These are phyloP conservation scores for Dryomyza anilis DNA, from an alignment of 2,888 invertebrate species.

Conservation along the genomic window DNA sequence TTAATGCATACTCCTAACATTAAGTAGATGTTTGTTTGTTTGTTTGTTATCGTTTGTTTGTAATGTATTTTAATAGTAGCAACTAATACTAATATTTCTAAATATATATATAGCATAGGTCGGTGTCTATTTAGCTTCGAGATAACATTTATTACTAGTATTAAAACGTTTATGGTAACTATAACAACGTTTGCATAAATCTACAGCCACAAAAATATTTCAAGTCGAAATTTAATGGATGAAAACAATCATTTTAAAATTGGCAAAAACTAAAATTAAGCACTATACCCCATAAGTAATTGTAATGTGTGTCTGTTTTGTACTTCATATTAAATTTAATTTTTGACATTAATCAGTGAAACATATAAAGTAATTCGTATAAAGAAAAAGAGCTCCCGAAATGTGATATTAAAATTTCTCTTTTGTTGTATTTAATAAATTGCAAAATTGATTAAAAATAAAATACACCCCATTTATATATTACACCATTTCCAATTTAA, in stretches of 20 bases:
- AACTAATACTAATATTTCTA: background rate
- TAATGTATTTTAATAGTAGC: background rate
- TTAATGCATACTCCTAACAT: conserved; percentile 1
- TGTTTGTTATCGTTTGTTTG: background rate
- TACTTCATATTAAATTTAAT: no score
- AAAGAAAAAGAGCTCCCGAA: conserved; percentile 55
- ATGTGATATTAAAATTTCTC: conserved; percentile 54
- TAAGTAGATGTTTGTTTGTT: conserved; percentile 4
- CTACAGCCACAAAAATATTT: conserved; percentile 18
- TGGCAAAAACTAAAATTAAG: no score
- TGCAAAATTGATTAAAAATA: no score
- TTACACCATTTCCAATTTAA: no score
- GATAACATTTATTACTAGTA: background rate
- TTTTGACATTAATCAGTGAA: conserved; percentile 27
- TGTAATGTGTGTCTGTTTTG: no score
- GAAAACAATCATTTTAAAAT: conserved; percentile 21
- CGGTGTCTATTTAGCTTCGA: conserved; percentile 8
- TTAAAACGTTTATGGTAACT: background rate
- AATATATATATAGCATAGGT: background rate
- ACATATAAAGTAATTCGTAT: conserved; percentile 32
- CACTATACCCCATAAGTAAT: no score
- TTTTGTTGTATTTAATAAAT: no score
- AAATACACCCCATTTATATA: no score
- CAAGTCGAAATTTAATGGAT: conserved; percentile 26
- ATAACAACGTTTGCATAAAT: background rate